phyloP scores from a whole-genome alignment of 2,888 invertebrate genomes.

The Meteorus cinctellus region DNA sequence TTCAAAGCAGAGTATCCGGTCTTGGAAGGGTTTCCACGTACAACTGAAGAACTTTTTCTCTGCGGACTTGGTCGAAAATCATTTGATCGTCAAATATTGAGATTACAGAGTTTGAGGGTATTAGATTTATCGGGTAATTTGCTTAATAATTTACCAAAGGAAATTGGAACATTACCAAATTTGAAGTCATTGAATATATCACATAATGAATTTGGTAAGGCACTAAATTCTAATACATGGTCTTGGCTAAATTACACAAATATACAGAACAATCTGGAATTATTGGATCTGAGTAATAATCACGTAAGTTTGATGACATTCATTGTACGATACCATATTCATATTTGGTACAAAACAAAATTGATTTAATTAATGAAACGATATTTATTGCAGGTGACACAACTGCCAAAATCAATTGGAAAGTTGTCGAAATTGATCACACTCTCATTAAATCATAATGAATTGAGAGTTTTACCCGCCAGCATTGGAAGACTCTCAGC shows the following conservation, averaged over 20 bases:
- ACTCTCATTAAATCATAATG: conserved; percentile 80
- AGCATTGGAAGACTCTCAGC: conserved; percentile 80
- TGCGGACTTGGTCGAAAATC: conserved; percentile 78
- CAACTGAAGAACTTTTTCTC: conserved; percentile 79
- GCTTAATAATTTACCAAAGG: conserved; percentile 81
- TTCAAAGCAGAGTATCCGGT: conserved; percentile 81
- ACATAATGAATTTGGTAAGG: conserved; percentile 79
- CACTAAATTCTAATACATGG: conserved; percentile 76
- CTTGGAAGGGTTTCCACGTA: conserved; percentile 81
- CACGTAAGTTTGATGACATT: conserved; percentile 65
- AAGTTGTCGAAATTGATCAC: conserved; percentile 79
- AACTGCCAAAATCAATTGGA: conserved; percentile 79
- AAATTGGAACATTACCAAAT: conserved; percentile 79
- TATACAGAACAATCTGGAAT: conserved; percentile 75
- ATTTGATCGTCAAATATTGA: conserved; percentile 82
- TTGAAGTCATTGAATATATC: conserved; percentile 79
- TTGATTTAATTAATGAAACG: conserved; percentile 57
- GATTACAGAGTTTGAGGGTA: conserved; percentile 78
- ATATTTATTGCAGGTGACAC: conserved; percentile 54
- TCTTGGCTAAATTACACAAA: conserved; percentile 78
- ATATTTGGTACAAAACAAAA: conserved; percentile 17
- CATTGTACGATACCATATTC: not conserved
- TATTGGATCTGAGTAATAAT: conserved; percentile 81
- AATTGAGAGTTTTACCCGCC: conserved; percentile 77
- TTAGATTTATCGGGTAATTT: conserved; percentile 84